Conservation (phyloP, 2,797 vertebrate genomes). For the Tadarida brasiliensis region DNA sequence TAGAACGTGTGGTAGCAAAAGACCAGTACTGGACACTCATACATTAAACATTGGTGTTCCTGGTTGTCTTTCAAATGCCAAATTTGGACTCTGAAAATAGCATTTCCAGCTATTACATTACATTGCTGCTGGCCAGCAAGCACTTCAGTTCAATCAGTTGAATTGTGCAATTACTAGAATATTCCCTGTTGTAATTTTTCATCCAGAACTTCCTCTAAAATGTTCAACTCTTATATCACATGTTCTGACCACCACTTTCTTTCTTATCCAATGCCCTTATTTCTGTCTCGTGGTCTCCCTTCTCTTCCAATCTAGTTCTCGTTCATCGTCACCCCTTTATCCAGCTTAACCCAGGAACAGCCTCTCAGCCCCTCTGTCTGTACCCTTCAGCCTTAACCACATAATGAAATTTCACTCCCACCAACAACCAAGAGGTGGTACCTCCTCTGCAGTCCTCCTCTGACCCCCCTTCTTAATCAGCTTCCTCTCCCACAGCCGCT, state of each 20-base stretch:
- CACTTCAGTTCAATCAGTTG: constrained; percentile 47
- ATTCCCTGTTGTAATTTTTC: constrained; percentile 13
- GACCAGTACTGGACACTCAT: neutral
- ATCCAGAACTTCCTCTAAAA: constrained; percentile 38
- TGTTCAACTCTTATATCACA: neutral
- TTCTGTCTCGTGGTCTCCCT: neutral
- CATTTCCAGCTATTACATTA: constrained; percentile 36
- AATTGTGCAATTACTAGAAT: constrained; percentile 40
- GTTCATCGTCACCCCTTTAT: neutral
- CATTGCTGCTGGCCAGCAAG: constrained; percentile 30
- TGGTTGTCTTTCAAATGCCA: constrained; percentile 6
- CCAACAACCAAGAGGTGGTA: no score
- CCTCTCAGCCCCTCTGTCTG: neutral
- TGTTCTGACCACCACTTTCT: neutral
- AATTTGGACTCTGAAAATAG: neutral
- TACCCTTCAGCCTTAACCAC: neutral
- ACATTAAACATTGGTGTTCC: constrained; percentile 15
- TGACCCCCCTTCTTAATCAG: neutral
- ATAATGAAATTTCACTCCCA: neutral
- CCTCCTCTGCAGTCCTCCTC: no score
- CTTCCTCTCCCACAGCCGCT: neutral
- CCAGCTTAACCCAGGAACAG: neutral
- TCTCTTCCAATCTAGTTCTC: neutral
- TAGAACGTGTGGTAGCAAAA: constrained; percentile 17
- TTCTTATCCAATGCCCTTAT: neutral